Base-by-base conservation (phyloP, 2,888 invertebrate genomes). In the Acrocyrtus sp. region DNA sequence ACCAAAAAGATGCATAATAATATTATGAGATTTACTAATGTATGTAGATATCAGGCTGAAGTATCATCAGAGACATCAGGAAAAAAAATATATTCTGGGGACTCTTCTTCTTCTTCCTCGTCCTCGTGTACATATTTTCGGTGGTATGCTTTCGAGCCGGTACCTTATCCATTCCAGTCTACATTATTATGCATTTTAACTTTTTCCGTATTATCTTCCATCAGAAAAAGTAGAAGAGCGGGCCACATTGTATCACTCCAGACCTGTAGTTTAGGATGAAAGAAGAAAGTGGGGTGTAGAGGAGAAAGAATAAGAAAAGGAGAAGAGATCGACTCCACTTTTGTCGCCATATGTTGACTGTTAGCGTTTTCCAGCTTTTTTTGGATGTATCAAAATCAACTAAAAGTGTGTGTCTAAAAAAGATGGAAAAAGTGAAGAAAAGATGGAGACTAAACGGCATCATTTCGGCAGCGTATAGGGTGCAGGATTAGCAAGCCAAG, bases 321-420 rank as follows among this genome's bases (percentile, higher is more conserved):
- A 27, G 65, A 75, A 67, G 62, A 61, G 67, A 62, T 66, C 58
- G 72, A 75, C 65, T 69, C 65, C 65, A 69, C 61, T 65, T 68
- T 65, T 74, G 74, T 74, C 74, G 67, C 76, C 76, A 78, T 78
- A 76, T 76, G 78, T 74, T 76, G 74, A 66, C 74, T 72, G 76
- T 75, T 72, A 72, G 74, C 75, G 75, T 67, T 66, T n/a, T 67
- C 67, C 53, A 53, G 67, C 58, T 67, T 67, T 54, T 66, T 67
- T 67, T 50, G 58, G 58, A 67, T 67, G 58, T 58, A 67, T 67
- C 67, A 67, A 67, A 67, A 51, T 58, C 67, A 58, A 67, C 58
- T 67, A 67, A 67, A 67, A 58, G 67, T 50, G 67, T 58, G 58
- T n/a, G n/a, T n/a, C n/a, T n/a, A n/a, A n/a, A 24, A 57, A 43